Conservation (phyloP, 1,140 invertebrate species). For the Aphidius gifuensis region DNA sequence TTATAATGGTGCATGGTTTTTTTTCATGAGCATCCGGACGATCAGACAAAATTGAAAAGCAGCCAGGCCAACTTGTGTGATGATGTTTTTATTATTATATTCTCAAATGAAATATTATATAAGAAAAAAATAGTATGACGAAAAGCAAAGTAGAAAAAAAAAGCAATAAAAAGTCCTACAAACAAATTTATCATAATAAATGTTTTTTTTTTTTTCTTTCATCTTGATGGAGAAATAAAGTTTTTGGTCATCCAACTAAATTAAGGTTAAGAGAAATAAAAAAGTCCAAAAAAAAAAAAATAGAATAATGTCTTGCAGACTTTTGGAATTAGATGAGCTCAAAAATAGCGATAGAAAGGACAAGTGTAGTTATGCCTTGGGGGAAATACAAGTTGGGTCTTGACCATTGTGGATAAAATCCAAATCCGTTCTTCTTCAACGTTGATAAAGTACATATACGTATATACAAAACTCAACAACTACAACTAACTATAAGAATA, state of each 20-base stretch:
- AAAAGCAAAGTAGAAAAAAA: background rate
- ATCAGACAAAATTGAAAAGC: slow-evolving; percentile 14
- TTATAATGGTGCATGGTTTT: slow-evolving; percentile 1
- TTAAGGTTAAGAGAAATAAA: slow-evolving; percentile 26
- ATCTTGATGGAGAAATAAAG: background rate
- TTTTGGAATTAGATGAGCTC: background rate
- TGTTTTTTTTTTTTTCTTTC: background rate
- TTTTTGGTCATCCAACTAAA: slow-evolving; percentile 28
- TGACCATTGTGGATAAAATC: background rate
- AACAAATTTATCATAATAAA: slow-evolving; percentile 4
- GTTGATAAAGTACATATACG: too few relatives aligned
- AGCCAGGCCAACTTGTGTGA: background rate
- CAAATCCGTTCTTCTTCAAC: background rate
- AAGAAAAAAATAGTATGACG: background rate
- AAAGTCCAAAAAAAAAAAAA: background rate
- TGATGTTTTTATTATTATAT: slow-evolving; percentile 16
- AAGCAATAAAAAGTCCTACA: background rate
- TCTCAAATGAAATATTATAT: background rate
- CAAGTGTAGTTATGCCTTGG: background rate
- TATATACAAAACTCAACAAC: too few relatives aligned
- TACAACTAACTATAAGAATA: too few relatives aligned
- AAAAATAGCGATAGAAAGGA: background rate
- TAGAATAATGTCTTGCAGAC: background rate
- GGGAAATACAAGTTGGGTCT: background rate
- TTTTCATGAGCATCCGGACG: background rate